Percentiles rank a stretch among this genome's conserved stretches.
Evolutionary conservation across 2,888 invertebrate species (phyloP).

Genomic region (Tetragnatha montana): DNA sequence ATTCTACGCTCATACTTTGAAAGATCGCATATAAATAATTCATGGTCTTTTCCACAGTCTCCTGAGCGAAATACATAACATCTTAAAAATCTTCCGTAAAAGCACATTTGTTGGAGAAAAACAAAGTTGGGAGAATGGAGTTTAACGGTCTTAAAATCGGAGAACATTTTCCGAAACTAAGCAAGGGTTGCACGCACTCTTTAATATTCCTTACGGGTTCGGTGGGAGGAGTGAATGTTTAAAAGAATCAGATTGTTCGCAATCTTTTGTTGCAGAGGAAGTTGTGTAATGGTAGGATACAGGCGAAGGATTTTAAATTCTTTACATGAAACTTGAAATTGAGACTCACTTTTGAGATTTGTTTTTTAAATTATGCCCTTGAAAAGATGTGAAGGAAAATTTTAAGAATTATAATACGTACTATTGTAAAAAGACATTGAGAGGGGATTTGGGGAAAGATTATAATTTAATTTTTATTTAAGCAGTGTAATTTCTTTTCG

Average conservation of each 20-base stretch:
- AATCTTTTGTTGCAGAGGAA: constrained; percentile 1
- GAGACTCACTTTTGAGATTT: background rate
- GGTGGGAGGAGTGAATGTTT: background rate
- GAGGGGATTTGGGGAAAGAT: too few species aligned
- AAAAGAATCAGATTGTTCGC: constrained; percentile 6
- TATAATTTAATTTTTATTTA: background rate
- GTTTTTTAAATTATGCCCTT: too few species aligned
- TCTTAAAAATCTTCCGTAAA: background rate
- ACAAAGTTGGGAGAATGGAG: background rate
- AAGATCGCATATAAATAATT: constrained; percentile 26
- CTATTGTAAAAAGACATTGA: background rate
- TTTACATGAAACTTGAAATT: constrained; percentile 1
- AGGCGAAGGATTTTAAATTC: background rate
- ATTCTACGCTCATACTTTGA: background rate
- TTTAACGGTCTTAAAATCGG: constrained; percentile 16
- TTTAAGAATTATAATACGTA: too few species aligned
- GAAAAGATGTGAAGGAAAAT: too few species aligned
- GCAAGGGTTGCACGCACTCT: background rate
- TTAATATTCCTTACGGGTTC: constrained; percentile 1
- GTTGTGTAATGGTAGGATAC: background rate
- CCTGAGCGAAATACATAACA: constrained; percentile 6
- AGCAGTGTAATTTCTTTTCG: too few species aligned
- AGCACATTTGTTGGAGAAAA: background rate
- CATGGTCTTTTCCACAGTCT: background rate
- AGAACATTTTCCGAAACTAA: background rate